A percentile compares a stretch with the other conserved stretches of the same genome.
Evolutionary conservation across 2,113 vertebrate genomes (phyloP).

Genomic region (Pelecanoides urinatrix): DNA sequence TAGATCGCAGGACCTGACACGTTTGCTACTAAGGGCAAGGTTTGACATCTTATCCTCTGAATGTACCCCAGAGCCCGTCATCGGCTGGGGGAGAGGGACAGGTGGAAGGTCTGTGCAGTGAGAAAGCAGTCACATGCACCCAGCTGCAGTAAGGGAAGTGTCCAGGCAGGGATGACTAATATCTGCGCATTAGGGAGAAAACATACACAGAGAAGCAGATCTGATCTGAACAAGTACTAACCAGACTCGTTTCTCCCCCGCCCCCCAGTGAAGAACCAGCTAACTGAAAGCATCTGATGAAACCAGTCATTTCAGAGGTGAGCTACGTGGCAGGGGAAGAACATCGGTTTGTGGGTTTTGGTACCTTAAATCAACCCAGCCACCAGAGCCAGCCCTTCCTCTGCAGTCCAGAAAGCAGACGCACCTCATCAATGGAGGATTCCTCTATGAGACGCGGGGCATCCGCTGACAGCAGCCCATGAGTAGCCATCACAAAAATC

Average conservation of each 20-base stretch:
- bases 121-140: background rate
- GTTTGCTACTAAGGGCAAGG: background rate
- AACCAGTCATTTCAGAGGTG: background rate
- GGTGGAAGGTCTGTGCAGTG: background rate
- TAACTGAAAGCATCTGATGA: background rate
- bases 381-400: background rate
- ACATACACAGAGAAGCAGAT: background rate
- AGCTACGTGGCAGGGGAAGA: background rate
- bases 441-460: constrained; percentile 96
- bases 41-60: background rate
- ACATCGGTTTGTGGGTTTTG: background rate
- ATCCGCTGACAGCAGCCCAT: constrained; percentile 93
- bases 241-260: background rate
- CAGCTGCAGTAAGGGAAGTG: background rate
- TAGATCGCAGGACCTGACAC: background rate
- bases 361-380: background rate
- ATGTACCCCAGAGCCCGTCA: background rate
- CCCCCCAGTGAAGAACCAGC: background rate
- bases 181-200: background rate
- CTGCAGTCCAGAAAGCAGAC: background rate
- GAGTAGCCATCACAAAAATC: constrained; percentile 98
- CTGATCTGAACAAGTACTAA: background rate
- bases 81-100: background rate
- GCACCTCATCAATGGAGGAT: constrained; percentile 92
- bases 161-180: background rate